phyloP scores from a whole-genome alignment of 2,797 vertebrate genomes.

The Sebastes oblongus region DNA sequence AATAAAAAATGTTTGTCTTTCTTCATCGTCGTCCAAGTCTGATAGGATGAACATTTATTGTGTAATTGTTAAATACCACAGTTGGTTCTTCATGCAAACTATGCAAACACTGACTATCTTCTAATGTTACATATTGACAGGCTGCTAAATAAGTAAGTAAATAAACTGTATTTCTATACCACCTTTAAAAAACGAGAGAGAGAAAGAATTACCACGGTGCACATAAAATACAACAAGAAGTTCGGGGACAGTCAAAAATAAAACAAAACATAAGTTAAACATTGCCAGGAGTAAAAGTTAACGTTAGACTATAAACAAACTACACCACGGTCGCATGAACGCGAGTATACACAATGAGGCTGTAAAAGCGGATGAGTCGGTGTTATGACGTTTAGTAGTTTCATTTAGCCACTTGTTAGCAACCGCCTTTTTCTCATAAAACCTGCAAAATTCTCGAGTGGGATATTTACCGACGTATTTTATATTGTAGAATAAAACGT shows the following conservation, averaged over 20 bases:
- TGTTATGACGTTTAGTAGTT: background rate
- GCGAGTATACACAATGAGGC: no score
- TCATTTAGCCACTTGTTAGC: no score
- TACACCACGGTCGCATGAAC: no score
- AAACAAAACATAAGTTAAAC: background rate
- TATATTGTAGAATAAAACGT: no score
- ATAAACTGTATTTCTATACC: background rate
- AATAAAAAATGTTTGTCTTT: background rate
- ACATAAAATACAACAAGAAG: background rate
- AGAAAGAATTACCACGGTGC: background rate
- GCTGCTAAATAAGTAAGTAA: background rate
- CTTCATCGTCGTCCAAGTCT: background rate
- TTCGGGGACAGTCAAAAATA: background rate
- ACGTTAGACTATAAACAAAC: no score
- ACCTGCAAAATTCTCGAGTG: no score
- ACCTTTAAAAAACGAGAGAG: background rate
- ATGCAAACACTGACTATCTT: background rate
- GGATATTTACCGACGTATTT: no score
- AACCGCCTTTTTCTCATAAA: no score
- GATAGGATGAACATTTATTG: background rate
- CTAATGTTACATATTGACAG: background rate
- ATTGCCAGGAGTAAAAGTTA: background rate
- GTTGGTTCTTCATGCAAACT: background rate
- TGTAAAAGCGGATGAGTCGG: background rate
- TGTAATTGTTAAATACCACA: background rate